Evolutionary conservation across 2,888 invertebrate genomes (phyloP), one percentile per base, ranked within the genome.

Genomic region (Aphidius colemani): DNA sequence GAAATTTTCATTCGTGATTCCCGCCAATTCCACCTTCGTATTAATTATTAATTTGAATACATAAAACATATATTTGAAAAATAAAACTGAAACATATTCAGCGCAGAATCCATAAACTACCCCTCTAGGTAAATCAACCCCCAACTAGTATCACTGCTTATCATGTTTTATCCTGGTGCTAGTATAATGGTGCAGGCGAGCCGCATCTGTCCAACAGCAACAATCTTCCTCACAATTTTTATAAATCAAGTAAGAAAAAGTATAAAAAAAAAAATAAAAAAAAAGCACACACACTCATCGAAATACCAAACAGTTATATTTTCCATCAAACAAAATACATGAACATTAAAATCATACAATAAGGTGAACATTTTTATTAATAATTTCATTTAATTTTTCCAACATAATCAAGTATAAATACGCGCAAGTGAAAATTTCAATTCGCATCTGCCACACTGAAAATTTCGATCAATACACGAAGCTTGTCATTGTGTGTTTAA

Each of bases 381-480:
- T 63, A 53, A 60, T 64, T 63, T 43, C 44, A 10, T 53, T 7
- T 41, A 3, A 5, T 49, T 53, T 51, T 11, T 41, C 53, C 49
- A 51, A 49, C 44, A 46, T 62, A 13, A 63, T 55, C 53, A 45
- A 46, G 61, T 49, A 50, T 61, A 50, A 11, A 18, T 56, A 50
- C 50, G 64, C 41, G 51, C 62, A 65, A 63, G 64, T 67, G 57
- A 63, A 59, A 59, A 60, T 67, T 68, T 69, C 67, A 61, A 67
- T 71, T 68, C 67, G 70, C 67, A 69, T 69, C 66, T 67, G 63
- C 63, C 61, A 62, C 68, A 30, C 30, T 30, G 30, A 30, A 66
- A 65, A 68, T 70, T 68, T 69, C 72, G 75, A 75, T 75, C 75
- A 75, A 75, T 75, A 75, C 72, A 66, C 63, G 65, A 66, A 59